A percentile compares a stretch with the other conserved stretches of the same genome.
phyloP scores from a whole-genome alignment of 2,797 vertebrate genomes.

The Pelodytes ibericus region DNA sequence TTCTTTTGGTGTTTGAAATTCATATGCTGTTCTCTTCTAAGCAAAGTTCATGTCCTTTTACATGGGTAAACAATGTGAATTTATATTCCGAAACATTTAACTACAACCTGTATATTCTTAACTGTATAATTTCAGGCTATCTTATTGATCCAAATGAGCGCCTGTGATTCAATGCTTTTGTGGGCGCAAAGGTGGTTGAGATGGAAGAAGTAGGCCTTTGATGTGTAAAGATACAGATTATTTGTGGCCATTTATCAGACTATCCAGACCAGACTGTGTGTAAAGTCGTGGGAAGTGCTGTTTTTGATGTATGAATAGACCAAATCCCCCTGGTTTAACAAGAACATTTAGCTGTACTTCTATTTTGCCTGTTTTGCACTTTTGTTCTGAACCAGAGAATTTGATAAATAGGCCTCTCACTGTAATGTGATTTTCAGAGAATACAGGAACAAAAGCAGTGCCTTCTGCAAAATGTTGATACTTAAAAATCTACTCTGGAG shows the following conservation, averaged over 20 bases:
- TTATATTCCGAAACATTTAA: too few species aligned
- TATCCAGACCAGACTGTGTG: background rate
- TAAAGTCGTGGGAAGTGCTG: background rate
- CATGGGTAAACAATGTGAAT: too few species aligned
- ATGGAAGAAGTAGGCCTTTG: background rate
- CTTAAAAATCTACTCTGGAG: conserved; percentile 1
- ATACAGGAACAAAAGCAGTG: background rate
- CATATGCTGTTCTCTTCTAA: too few species aligned
- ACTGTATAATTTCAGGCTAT: too few species aligned
- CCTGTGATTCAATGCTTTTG: too few species aligned
- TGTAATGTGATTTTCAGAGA: background rate
- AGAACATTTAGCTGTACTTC: conserved; percentile 3
- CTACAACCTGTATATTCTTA: too few species aligned
- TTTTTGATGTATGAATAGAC: background rate
- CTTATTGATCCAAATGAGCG: too few species aligned
- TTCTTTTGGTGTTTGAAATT: too few species aligned
- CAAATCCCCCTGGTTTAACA: background rate
- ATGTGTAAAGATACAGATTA: background rate
- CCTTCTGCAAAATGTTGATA: background rate
- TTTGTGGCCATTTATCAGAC: background rate
- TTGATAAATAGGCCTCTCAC: background rate
- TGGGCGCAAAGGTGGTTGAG: background rate
- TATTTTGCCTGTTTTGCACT: background rate
- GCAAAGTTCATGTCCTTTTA: too few species aligned
- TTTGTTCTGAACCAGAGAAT: background rate